These are phyloP conservation scores for Sturnus vulgaris DNA, from an alignment of 2,113 vertebrate genomes.

Conservation along the genomic window DNA sequence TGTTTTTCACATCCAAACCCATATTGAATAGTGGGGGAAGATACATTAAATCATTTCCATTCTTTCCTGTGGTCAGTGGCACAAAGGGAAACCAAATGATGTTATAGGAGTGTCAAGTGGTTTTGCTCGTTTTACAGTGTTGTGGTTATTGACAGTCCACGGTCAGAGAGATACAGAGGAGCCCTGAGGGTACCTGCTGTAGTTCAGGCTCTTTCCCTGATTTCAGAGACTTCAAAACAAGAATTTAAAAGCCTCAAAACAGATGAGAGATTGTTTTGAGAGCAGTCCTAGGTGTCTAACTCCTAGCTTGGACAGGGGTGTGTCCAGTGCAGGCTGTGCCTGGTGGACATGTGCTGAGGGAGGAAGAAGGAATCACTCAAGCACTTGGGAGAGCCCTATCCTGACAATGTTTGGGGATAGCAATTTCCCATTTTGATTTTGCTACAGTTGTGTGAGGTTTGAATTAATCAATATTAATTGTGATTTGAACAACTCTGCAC, in stretches of 20 bases:
- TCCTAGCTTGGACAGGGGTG: not conserved
- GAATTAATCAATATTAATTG: not conserved
- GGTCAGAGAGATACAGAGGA: not conserved
- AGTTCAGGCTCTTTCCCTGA: not conserved
- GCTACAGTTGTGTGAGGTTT: not conserved
- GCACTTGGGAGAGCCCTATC: not conserved
- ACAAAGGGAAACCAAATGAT: not conserved
- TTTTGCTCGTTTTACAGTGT: not conserved
- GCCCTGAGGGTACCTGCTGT: not conserved
- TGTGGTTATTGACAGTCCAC: not conserved
- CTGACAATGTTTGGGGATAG: not conserved
- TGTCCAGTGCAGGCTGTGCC: not conserved
- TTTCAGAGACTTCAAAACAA: not conserved
- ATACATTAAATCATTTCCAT: not conserved
- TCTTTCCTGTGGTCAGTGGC: not conserved
- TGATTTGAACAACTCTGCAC: not conserved
- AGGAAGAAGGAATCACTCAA: not conserved
- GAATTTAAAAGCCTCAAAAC: not conserved
- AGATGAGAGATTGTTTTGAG: not conserved
- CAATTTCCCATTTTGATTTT: not conserved
- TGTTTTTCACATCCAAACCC: not conserved
- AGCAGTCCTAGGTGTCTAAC: not conserved
- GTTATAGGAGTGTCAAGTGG: not conserved
- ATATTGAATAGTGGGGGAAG: not conserved
- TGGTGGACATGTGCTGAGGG: not conserved